Evolutionary conservation across 2,113 vertebrate species (phyloP).

Genomic region (Alligator sinensis): DNA sequence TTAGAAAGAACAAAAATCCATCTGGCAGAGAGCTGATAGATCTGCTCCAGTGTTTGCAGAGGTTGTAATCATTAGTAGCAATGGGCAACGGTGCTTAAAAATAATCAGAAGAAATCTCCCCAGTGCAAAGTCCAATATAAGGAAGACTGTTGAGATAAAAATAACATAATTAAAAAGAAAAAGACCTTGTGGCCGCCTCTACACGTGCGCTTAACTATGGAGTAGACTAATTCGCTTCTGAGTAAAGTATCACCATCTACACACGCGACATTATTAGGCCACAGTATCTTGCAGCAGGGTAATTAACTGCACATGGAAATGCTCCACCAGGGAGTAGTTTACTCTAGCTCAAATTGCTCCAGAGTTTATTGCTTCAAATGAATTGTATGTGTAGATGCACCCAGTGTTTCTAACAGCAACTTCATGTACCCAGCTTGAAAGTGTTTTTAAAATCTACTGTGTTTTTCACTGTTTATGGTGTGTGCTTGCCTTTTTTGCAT

Average conservation of each 20-base stretch:
- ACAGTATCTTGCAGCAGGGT: no score
- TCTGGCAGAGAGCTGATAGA: not conserved
- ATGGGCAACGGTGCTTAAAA: not conserved
- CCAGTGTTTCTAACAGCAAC: not conserved
- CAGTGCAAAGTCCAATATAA: not conserved
- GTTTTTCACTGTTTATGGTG: not conserved
- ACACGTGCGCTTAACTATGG: not conserved
- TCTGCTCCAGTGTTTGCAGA: not conserved
- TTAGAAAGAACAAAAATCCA: not conserved
- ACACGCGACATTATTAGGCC: no score
- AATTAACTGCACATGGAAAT: no score
- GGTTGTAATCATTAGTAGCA: not conserved
- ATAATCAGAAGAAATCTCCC: not conserved
- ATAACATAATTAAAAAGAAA: constrained; percentile 23
- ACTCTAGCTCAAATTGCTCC: no score
- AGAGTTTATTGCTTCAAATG: no score
- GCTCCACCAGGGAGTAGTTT: no score
- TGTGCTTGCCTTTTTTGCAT: not conserved
- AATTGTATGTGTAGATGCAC: no score
- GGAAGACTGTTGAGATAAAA: constrained; percentile 16
- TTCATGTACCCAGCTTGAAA: not conserved
- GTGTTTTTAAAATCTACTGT: not conserved
- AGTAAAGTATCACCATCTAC: no score
- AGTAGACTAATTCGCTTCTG: no score
- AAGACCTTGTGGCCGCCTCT: not conserved